phyloP scores from a whole-genome alignment of 2,888 invertebrate species.

The Luperina testacea region DNA sequence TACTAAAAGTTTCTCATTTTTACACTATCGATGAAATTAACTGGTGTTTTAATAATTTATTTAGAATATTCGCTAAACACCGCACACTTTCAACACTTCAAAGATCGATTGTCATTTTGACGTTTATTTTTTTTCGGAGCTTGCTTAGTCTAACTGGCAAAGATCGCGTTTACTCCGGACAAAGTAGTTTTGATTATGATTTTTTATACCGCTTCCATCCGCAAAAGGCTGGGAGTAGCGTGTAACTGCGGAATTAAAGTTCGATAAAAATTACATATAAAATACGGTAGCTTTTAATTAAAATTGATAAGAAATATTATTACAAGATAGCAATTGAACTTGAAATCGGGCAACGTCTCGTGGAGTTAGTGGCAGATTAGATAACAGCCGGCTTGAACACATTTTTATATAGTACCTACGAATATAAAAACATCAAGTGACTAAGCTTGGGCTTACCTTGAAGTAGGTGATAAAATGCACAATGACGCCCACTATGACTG shows the following conservation, averaged over 20 bases:
- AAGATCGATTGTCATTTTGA: conserved; percentile 67
- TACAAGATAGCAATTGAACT: conserved; percentile 63
- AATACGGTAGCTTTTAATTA: conserved; percentile 57
- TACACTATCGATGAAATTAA: conserved; percentile 18
- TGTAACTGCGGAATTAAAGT: conserved; percentile 69
- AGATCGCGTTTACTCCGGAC: conserved; percentile 45
- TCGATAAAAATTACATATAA: conserved; percentile 51
- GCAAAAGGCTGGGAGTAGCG: conserved; percentile 41
- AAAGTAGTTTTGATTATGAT: conserved; percentile 28
- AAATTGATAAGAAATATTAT: conserved; percentile 61
- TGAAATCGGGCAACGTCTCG: conserved; percentile 61
- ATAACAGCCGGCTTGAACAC: conserved; percentile 42
- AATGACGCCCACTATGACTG: conserved; percentile 83
- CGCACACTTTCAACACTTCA: conserved; percentile 34
- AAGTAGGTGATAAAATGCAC: conserved; percentile 86
- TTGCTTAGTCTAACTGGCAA: conserved; percentile 23
- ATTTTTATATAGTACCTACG: conserved; percentile 27
- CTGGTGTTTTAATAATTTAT: background rate
- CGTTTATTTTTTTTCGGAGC: conserved; percentile 50
- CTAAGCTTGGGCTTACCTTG: conserved; percentile 75
- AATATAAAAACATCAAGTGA: conserved; percentile 30
- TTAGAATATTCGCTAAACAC: conserved; percentile 12
- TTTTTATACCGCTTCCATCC: conserved; percentile 44
- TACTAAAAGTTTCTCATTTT: conserved; percentile 32
- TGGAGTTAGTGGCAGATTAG: conserved; percentile 49